Base-by-base conservation (phyloP, 1,140 invertebrate species). In the Halyomorpha halys region DNA sequence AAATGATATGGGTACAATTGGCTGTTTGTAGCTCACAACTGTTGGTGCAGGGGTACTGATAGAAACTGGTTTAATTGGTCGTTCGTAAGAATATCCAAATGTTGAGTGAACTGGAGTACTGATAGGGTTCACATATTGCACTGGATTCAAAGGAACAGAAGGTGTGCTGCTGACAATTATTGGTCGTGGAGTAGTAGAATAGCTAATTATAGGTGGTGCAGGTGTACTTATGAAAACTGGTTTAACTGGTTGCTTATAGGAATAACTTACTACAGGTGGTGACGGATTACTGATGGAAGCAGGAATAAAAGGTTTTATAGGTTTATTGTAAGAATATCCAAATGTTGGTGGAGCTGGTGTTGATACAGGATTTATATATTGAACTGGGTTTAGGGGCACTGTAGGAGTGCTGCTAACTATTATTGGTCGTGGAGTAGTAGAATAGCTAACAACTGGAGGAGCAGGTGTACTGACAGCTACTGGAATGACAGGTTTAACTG, bases 361-460 rank as follows among this genome's bases (percentile, higher is more conserved):
- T 15, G 44, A 19, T 9, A 39, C 21, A 15, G 61, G 39, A 16
- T 25, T 11, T 27, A 66, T 47, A 63, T 68, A 68, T 54, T 68
- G 68, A 0, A 69, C 54, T 39, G 65, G 65, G 39, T 61, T 69
- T 5, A 65, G 51, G 21, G 68, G 68, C 3, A 69, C 61, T 1
- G 47, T 56, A 1, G 68, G 68, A n/a, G 65, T 62, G 15, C 47
- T 65, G 16, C 54, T 30, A 3, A 68, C 67, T 8, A 64, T 56
- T 18, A 68, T 59, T 16, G 59, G 61, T 21, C 27, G 27, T 4
- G 27, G 27, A 21, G 63, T 64, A 27, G 64, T 66, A 19, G 62
- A 59, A 61, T 68, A 65, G 30, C 59, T 61, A 2, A 66, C 47
- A 14, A 64, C 59, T 51, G 51, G 65, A 16, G 45, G 18, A 39